phyloP scores from a whole-genome alignment of 2,888 invertebrate species.

The Cepaea hortensis region DNA sequence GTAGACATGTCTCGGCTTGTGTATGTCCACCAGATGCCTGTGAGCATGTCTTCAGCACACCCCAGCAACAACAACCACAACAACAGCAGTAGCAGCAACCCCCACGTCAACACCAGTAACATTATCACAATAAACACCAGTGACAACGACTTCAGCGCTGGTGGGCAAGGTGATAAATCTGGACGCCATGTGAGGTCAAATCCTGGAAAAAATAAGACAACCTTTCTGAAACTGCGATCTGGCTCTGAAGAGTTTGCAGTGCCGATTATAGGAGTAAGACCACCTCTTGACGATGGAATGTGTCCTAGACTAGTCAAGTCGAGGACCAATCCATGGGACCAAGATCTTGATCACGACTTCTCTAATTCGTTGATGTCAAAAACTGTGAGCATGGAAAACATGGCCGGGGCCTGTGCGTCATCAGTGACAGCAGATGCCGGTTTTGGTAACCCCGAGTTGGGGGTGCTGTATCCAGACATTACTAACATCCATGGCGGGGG shows the following conservation, averaged over 20 bases:
- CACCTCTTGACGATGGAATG: conserved; percentile 31
- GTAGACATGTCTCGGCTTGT: conserved; percentile 49
- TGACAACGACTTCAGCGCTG: conserved; percentile 46
- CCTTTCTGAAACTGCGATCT: conserved; percentile 42
- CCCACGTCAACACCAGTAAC: conserved; percentile 48
- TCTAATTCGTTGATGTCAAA: conserved; percentile 46
- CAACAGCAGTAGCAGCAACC: conserved; percentile 49
- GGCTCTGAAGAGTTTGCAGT: conserved; percentile 41
- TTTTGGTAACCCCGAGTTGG: conserved; percentile 8
- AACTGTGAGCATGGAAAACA: conserved; percentile 39
- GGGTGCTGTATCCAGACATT: conserved; percentile 8
- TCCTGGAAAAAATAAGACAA: conserved; percentile 25
- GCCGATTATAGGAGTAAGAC: conserved; percentile 38
- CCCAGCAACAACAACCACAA: conserved; percentile 45
- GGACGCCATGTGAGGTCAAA: conserved; percentile 27
- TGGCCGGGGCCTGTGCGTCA: conserved; percentile 13
- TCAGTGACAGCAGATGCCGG: conserved; percentile 6
- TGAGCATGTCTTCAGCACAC: conserved; percentile 36
- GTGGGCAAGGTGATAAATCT: conserved; percentile 38
- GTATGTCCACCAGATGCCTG: conserved; percentile 43
- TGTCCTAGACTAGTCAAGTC: conserved; percentile 34
- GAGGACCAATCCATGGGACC: conserved; percentile 46
- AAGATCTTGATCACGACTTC: conserved; percentile 47
- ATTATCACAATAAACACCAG: conserved; percentile 46
- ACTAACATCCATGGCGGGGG: conserved; percentile 22